Percentiles rank a stretch among this genome's conserved stretches.
These are phyloP conservation scores for Desmophyllum pertusum DNA, from an alignment of 92 coral and sea anemone species.

Conservation along the genomic window DNA sequence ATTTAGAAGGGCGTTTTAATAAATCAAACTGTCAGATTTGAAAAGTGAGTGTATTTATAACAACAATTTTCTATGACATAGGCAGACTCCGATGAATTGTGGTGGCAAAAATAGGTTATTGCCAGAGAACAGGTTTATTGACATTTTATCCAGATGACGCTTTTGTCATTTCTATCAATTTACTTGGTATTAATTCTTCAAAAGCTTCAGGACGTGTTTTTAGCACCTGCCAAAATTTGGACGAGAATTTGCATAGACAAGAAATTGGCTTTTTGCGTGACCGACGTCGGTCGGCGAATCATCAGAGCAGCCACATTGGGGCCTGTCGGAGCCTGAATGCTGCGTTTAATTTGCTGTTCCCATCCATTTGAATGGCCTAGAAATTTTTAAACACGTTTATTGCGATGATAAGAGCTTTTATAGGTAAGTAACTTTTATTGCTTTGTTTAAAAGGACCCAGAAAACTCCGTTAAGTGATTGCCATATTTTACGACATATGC, in stretches of 20 bases:
- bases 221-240: conserved; percentile 35
- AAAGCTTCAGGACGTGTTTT: neutral
- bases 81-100: neutral
- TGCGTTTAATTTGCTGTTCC: neutral
- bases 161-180: conserved; percentile 13
- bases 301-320: neutral
- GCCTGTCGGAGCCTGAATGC: neutral
- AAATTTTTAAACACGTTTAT: neutral
- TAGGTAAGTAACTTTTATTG: conserved; percentile 22
- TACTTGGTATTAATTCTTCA: conserved; percentile 22
- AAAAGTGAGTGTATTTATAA: neutral
- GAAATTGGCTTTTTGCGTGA: conserved; percentile 29
- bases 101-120: neutral
- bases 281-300: conserved; percentile 2
- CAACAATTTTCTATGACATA: neutral
- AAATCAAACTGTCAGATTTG: conserved; percentile 6
- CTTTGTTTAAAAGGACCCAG: neutral
- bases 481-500: neutral
- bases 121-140: conserved; percentile 11
- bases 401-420: conserved; percentile 27
- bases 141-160: conserved; percentile 2
- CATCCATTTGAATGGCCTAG: conserved; percentile 22
- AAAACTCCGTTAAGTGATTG: neutral
- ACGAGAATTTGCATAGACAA: conserved; percentile 36
- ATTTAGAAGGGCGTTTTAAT: neutral